Base-by-base conservation (phyloP, 2,797 vertebrate species). In the Epinephelus awoara region DNA sequence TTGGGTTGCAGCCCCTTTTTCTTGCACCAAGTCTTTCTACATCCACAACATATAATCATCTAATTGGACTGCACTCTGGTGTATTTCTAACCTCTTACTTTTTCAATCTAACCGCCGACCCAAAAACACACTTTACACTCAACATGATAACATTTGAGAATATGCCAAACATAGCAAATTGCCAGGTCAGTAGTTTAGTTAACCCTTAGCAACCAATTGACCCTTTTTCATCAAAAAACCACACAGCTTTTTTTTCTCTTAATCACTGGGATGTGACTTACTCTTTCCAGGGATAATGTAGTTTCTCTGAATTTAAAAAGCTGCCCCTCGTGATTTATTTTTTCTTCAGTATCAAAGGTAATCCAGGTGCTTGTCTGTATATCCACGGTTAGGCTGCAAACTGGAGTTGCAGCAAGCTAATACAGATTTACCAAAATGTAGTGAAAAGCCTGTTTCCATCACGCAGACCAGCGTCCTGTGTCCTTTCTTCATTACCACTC, bases 61-160 rank as follows among this genome's bases (percentile, higher is more conserved):
- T 81, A 83, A 89, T 84, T 88, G 76, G 67, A 69, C 71, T 34
- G 57, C 47, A 75, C 86, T 78, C 79, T 79, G 51, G 80, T 84
- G 68, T 69, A 69, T 75, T 83, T 79, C 73, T 75, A 76, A 84
- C 77, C 80, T 62, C 69, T 42, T 38, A 42, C 72, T 79, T 66
- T 81, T 82, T 71, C 67, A 72, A 74, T 86, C 58, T 82, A 77
- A 69, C 59, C 27, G 49, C 47, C 56, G 80, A 84, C 80, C 79
- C 79, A 52, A 72, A 85, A 85, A 87, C 85, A 89, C 68, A 85
- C 67, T 85, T 91, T 82, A 23, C 61, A 12, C n/a, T 52, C 25
- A 5, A 34, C 15, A 11, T 21, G 49, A 13, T 27, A 63, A 65
- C 54, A 51, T 66, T 82, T 81, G 17, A 42, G 17, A 80, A 76